Evolutionary conservation across 1,140 invertebrate species (phyloP), one percentile per base, ranked within the genome.

Genomic region (Eriocheir sinensis): DNA sequence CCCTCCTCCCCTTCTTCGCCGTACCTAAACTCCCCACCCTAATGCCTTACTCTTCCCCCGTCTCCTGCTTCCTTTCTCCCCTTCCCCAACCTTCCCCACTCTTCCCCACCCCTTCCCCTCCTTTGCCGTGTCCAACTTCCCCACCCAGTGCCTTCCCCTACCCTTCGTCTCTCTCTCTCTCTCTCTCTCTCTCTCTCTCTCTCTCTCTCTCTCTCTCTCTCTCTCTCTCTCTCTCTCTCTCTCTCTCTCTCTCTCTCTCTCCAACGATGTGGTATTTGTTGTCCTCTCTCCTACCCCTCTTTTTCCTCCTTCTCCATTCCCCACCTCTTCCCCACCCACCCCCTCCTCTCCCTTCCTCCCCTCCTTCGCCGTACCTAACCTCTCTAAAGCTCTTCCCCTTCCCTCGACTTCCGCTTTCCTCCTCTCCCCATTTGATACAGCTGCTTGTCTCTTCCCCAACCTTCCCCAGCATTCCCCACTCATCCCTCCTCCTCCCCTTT

Each of bases 181-280:
- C 44, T 6, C 53, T 12, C 53, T 21, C 53, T 12, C 21, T 12
- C 53, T 21, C 53, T 21, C 53, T 72, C 53, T 21, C 53, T 72
- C 60, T 21, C 60, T n/a, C 60, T n/a, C 60, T 72, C 60, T n/a
- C 60, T 72, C 60, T n/a, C 60, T 72, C 60, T 72, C 60, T n/a
- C 60, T 72, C 60, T 72, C 60, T 72, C 60, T 72, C 60, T 72
- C 60, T 72, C 60, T 72, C 60, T 72, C 60, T 72, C 60, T 72
- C 60, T 72, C 60, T 72, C 60, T 72, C 60, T 72, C 27, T 72
- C 60, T 72, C 60, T 72, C n/a, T n/a, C n/a, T n/a, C n/a, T n/a
- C n/a, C n/a, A n/a, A n/a, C n/a, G n/a, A n/a, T n/a, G n/a, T n/a
- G n/a, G n/a, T n/a, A n/a, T n/a, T n/a, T n/a, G n/a, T n/a, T n/a